A percentile compares a stretch with the other conserved stretches of the same genome.
phyloP scores from a whole-genome alignment of 2,888 invertebrate genomes.

The Sesia bembeciformis region DNA sequence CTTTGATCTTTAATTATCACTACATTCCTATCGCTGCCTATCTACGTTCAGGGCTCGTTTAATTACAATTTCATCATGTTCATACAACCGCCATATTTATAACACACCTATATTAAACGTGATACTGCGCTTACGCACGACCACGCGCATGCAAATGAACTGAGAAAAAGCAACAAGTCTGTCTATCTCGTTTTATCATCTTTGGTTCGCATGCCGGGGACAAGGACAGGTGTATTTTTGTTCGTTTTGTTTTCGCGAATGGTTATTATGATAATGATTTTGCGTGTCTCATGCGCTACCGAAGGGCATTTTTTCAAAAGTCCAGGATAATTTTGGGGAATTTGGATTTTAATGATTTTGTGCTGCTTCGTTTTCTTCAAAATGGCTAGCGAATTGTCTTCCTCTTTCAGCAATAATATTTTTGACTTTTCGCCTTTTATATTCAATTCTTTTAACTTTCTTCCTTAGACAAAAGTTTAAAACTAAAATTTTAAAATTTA shows the following conservation, averaged over 20 bases:
- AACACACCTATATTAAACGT: slow-evolving; percentile 6
- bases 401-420: too few species aligned
- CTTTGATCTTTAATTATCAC: too few species aligned
- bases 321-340: slow-evolving; percentile 1
- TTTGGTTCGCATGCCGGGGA: neutral
- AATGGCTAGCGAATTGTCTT: too few species aligned
- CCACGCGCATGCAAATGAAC: slow-evolving; percentile 37
- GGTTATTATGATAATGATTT: slow-evolving; percentile 1
- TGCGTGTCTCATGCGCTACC: slow-evolving; percentile 2
- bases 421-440: too few species aligned
- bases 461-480: too few species aligned
- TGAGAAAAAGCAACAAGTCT: neutral
- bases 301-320: slow-evolving; percentile 3
- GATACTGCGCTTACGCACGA: slow-evolving; percentile 19
- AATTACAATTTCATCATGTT: neutral
- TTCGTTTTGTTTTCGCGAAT: neutral
- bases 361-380: neutral
- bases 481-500: too few species aligned
- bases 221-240: neutral
- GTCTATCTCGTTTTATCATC: neutral
- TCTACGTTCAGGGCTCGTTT: neutral
- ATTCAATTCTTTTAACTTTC: too few species aligned
- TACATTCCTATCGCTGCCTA: too few species aligned
- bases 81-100: neutral
- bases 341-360: neutral